Evolutionary conservation across 1,140 invertebrate genomes (phyloP).

Genomic region (Meteorus sp.): DNA sequence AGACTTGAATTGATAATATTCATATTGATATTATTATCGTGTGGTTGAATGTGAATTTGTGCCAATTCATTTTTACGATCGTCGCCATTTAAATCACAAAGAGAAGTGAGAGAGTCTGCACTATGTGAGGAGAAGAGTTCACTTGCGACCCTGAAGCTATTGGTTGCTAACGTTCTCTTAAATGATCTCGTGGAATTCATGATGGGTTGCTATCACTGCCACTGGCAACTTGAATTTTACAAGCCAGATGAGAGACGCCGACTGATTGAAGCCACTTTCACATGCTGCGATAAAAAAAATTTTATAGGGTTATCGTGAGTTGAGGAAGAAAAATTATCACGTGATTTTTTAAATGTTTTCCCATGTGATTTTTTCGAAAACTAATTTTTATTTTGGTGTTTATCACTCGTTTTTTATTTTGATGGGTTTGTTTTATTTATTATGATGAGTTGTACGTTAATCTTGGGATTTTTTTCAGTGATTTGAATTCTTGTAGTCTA

Average conservation of each 20-base stretch:
- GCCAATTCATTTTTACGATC: slow-evolving; percentile 23
- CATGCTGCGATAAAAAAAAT: too few relatives aligned
- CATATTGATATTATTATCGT: slow-evolving; percentile 1
- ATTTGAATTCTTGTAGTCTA: not conserved
- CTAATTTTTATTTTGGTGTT: too few relatives aligned
- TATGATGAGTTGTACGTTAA: too few relatives aligned
- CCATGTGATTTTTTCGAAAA: too few relatives aligned
- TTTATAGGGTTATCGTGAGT: too few relatives aligned
- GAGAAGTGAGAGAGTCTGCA: not conserved
- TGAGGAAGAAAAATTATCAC: too few relatives aligned
- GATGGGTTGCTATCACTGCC: slow-evolving; percentile 11
- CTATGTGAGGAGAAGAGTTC: not conserved
- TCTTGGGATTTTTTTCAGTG: not conserved
- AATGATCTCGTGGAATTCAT: slow-evolving; percentile 14
- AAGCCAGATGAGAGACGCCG: not conserved
- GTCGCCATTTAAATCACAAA: slow-evolving; percentile 10
- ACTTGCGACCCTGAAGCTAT: slow-evolving; percentile 5
- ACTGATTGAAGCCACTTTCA: not conserved
- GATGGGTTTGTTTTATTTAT: too few relatives aligned
- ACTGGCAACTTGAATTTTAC: slow-evolving; percentile 2
- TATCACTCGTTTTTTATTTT: too few relatives aligned
- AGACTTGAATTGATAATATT: not conserved
- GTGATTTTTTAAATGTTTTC: too few relatives aligned
- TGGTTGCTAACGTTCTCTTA: not conserved
- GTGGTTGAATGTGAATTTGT: slow-evolving; percentile 12